Percentiles rank a stretch among this genome's conserved stretches.
These are phyloP conservation scores for Parambassis ranga DNA, from an alignment of 2,797 vertebrate genomes.

Conservation along the genomic window DNA sequence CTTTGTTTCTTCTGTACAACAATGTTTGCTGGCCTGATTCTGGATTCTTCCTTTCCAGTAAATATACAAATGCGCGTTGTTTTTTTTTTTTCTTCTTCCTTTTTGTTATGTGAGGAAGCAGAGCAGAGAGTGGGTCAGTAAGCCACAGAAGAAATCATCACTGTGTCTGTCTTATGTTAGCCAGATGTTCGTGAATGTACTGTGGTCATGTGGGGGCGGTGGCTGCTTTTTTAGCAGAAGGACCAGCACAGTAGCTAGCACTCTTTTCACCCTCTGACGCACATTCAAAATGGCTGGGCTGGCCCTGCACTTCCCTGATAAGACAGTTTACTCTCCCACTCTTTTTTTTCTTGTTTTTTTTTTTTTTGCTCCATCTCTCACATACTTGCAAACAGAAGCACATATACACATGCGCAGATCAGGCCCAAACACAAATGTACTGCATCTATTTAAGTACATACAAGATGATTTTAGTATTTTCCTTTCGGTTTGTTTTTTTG, in stretches of 20 bases:
- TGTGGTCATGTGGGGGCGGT: conserved; percentile 21
- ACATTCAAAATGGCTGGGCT: conserved; percentile 43
- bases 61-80: not conserved
- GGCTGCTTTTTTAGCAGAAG: conserved; percentile 36
- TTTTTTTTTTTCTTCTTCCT: not conserved
- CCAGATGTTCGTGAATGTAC: conserved; percentile 20
- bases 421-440: conserved; percentile 17
- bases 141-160: conserved; percentile 39
- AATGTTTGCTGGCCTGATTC: conserved; percentile 5
- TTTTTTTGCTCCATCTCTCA: not conserved
- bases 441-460: conserved; percentile 52
- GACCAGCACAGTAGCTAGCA: conserved; percentile 17
- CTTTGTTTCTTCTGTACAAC: conserved; percentile 2
- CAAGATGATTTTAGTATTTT: not conserved
- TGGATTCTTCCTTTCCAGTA: not conserved
- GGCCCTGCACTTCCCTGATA: conserved; percentile 73
- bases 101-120: conserved; percentile 10
- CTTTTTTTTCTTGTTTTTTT: not conserved
- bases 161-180: conserved; percentile 47
- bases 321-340: conserved; percentile 52
- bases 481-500: not conserved
- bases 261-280: conserved; percentile 46
- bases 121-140: conserved; percentile 42
- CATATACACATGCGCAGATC: conserved; percentile 12
- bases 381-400: conserved; percentile 33